phyloP scores from a whole-genome alignment of 2,797 vertebrate genomes.

The Pangasius sanitwongsei region DNA sequence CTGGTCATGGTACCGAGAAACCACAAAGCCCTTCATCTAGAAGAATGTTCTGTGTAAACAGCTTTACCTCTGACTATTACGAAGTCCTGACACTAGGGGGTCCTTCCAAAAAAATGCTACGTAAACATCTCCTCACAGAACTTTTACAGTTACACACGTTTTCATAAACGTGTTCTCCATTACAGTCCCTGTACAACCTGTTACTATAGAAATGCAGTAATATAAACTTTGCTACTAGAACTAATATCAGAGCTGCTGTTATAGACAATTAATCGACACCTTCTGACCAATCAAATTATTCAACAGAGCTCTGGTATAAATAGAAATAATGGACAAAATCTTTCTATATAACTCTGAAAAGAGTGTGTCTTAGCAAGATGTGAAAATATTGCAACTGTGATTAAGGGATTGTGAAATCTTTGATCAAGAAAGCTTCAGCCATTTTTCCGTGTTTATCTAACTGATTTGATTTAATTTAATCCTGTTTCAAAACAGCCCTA shows the following conservation, averaged over 20 bases:
- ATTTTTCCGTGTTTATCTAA: not conserved
- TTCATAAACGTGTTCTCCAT: not conserved
- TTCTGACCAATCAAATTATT: not conserved
- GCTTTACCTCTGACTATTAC: not conserved
- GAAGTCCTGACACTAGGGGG: not conserved
- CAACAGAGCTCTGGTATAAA: not conserved
- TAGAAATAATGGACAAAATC: not conserved
- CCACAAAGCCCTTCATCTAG: not conserved
- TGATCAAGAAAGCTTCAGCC: not conserved
- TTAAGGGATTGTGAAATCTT: not conserved
- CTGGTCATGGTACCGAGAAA: not conserved
- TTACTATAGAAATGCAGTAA: not conserved
- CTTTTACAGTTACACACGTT: not conserved
- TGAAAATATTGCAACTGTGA: not conserved
- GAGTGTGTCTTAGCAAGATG: not conserved
- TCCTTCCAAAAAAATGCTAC: not conserved
- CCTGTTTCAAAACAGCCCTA: not conserved
- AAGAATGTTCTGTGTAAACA: not conserved
- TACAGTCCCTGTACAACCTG: not conserved
- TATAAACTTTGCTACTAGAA: not conserved
- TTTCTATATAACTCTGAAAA: not conserved
- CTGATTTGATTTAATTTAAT: not conserved
- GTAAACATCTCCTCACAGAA: not conserved
- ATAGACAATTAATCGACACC: not conserved
- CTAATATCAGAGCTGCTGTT: not conserved